A percentile compares a stretch with the other conserved stretches of the same genome.
Evolutionary conservation across 2,797 vertebrate genomes (phyloP).

Genomic region (Meda fulgida): DNA sequence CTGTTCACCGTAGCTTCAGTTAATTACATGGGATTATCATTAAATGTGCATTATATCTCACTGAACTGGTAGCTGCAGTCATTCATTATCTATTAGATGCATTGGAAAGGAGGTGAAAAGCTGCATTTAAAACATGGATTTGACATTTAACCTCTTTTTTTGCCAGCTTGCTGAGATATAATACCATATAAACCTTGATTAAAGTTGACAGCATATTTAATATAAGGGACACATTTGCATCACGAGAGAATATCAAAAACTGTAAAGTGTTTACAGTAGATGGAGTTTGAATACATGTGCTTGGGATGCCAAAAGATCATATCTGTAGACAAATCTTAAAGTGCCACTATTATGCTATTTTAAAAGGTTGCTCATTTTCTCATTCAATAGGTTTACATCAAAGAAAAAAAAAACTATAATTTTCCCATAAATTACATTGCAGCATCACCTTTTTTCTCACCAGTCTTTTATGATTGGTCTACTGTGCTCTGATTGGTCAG

Average conservation of each 20-base stretch:
- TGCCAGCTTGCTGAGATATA: not conserved
- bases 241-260: not conserved
- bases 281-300: not conserved
- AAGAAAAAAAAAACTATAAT: not conserved
- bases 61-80: slow-evolving; percentile 8
- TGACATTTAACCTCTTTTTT: not conserved
- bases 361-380: not conserved
- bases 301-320: not conserved
- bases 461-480: too few relatives aligned
- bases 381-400: not conserved
- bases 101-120: not conserved
- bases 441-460: not conserved
- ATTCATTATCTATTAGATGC: slow-evolving; percentile 38
- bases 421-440: not conserved
- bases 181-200: not conserved
- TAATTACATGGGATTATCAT: slow-evolving; percentile 30
- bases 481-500: too few relatives aligned
- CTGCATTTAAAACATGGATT: not conserved
- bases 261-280: not conserved
- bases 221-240: not conserved
- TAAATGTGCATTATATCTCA: not conserved
- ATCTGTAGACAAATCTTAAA: not conserved
- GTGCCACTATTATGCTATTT: too few relatives aligned
- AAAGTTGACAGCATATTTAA: not conserved
- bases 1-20: slow-evolving; percentile 28